phyloP scores from a whole-genome alignment of 1,140 invertebrate species.

The Oryctes rhinoceros region DNA sequence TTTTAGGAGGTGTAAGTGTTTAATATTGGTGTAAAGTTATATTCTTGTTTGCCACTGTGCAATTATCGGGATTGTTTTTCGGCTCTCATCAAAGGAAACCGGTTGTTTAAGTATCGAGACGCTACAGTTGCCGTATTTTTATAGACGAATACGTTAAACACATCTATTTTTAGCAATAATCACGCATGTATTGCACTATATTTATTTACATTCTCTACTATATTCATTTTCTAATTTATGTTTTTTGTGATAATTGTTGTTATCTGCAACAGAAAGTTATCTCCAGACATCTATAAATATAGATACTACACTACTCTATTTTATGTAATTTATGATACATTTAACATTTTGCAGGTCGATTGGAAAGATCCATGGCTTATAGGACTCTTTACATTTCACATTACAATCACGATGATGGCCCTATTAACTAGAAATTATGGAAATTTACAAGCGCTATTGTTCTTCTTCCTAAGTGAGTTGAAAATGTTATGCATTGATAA shows the following conservation, averaged over 20 bases:
- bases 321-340: no score
- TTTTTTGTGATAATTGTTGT: no score
- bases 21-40: neutral
- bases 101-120: neutral
- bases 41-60: no score
- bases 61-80: slow-evolving; percentile 17
- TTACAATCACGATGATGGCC: slow-evolving; percentile 79
- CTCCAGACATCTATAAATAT: no score
- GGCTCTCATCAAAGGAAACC: slow-evolving; percentile 11
- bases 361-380: slow-evolving; percentile 89
- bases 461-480: slow-evolving; percentile 81
- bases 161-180: slow-evolving; percentile 37
- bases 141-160: slow-evolving; percentile 41
- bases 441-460: slow-evolving; percentile 86
- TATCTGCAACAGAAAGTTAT: no score
- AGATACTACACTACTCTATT: no score
- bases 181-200: neutral
- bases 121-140: slow-evolving; percentile 32
- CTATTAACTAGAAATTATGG: slow-evolving; percentile 83
- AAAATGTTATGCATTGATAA: slow-evolving; percentile 38
- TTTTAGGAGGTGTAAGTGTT: slow-evolving; percentile 69
- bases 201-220: no score
- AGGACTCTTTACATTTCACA: slow-evolving; percentile 76
- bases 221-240: no score
- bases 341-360: slow-evolving; percentile 75